Conservation (phyloP, 2,113 vertebrate species). For the Channa maculata region DNA sequence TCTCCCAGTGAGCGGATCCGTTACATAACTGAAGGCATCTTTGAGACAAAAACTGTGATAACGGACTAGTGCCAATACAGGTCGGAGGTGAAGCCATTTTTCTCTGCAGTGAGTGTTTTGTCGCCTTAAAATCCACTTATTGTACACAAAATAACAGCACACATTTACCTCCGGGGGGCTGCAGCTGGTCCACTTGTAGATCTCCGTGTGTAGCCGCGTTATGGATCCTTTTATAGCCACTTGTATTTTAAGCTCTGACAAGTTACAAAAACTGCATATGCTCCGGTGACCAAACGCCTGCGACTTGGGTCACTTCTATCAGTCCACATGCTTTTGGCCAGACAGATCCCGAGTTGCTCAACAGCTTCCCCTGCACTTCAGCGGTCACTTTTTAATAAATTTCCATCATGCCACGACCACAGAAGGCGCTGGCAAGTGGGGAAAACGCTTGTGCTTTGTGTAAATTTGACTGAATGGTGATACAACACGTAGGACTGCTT, state of each 20-base stretch:
- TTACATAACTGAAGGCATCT: conserved; percentile 54
- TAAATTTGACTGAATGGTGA: no score
- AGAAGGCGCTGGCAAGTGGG: no score
- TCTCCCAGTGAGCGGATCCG: conserved; percentile 11
- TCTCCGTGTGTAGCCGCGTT: background rate
- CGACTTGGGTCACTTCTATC: conserved; percentile 26
- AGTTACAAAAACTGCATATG: conserved; percentile 31
- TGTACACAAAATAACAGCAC: background rate
- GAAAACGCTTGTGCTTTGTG: no score
- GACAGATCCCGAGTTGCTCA: background rate
- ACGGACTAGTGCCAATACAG: conserved; percentile 48
- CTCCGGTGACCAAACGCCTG: conserved; percentile 5
- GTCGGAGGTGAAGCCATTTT: conserved; percentile 70
- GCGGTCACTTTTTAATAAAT: no score
- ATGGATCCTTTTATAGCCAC: background rate
- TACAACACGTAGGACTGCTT: no score
- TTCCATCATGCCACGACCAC: no score
- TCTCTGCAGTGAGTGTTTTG: conserved; percentile 54
- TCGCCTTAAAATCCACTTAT: background rate
- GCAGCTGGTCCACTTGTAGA: conserved; percentile 3
- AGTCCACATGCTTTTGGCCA: conserved; percentile 9
- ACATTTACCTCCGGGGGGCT: background rate
- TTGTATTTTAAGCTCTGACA: conserved; percentile 4
- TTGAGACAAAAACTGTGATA: conserved; percentile 55
- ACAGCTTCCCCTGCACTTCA: background rate